These are phyloP conservation scores for Orius laevigatus DNA, from an alignment of 1,140 invertebrate genomes.

Conservation along the genomic window DNA sequence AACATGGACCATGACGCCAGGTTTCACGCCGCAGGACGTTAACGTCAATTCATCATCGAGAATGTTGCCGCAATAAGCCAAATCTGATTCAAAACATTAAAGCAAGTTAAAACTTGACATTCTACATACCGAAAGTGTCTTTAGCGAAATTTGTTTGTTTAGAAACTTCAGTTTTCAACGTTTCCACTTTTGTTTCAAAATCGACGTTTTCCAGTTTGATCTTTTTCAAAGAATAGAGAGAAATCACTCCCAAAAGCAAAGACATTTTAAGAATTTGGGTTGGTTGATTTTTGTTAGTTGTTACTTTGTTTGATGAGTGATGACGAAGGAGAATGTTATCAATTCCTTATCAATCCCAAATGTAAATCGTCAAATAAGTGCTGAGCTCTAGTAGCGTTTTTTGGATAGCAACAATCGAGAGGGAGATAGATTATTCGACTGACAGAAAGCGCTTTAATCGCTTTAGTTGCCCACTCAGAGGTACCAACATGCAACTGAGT, in stretches of 20 bases:
- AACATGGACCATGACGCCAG: conserved; percentile 34
- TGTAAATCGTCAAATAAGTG: no score
- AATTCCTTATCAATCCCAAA: no score
- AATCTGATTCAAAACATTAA: conserved; percentile 26
- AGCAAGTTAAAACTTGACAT: conserved; percentile 2
- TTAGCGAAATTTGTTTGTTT: conserved; percentile 28
- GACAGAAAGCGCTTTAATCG: no score
- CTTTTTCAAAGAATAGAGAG: conserved; percentile 23
- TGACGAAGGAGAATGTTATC: no score
- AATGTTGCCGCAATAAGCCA: conserved; percentile 35
- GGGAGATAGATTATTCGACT: no score
- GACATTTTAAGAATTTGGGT: background rate
- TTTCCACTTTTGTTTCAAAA: conserved; percentile 32
- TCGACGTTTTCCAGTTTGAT: conserved; percentile 32
- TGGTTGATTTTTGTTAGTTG: no score
- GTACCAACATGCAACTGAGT: no score
- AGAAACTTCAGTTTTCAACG: conserved; percentile 29
- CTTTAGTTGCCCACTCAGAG: no score
- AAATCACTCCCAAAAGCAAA: conserved; percentile 5
- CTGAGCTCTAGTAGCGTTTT: no score
- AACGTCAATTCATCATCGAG: conserved; percentile 33
- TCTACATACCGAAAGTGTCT: conserved; percentile 29
- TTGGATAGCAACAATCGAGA: no score
- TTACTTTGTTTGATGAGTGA: no score
- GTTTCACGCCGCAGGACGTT: conserved; percentile 31